Evolutionary conservation across 2,888 invertebrate genomes (phyloP).

Genomic region (Drosophila multiciliata): DNA sequence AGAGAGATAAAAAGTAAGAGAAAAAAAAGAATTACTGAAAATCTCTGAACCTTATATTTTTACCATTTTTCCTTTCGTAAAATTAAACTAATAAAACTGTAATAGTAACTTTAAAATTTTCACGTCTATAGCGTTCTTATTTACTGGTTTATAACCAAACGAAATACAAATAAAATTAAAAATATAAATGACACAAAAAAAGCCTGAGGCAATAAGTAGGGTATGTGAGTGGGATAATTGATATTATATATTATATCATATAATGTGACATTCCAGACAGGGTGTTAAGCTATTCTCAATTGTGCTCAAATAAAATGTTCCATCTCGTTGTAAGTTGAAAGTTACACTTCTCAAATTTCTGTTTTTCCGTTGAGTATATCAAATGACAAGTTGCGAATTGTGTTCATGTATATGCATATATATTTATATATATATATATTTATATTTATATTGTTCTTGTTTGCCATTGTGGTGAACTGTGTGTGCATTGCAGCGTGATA

Average conservation of each 20-base stretch:
- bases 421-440: background rate
- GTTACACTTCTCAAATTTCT: background rate
- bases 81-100: background rate
- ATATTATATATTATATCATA: background rate
- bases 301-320: background rate
- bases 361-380: slow-evolving; percentile 18
- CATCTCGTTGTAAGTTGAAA: background rate
- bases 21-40: background rate
- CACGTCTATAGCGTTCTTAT: background rate
- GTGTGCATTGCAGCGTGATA: slow-evolving; percentile 31
- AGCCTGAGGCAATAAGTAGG: background rate
- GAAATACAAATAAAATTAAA: background rate
- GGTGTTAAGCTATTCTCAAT: background rate
- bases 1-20: background rate
- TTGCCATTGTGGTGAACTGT: slow-evolving; percentile 22
- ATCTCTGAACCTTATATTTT: background rate
- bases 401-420: background rate
- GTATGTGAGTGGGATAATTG: background rate
- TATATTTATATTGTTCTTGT: background rate
- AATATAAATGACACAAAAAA: background rate
- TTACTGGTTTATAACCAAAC: background rate
- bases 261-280: background rate
- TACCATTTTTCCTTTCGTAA: background rate
- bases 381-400: slow-evolving; percentile 11
- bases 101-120: background rate